Evolutionary conservation across 2,888 invertebrate species (phyloP), one percentile per base, ranked within the genome.

Genomic region (Scaptomyza caliginosa): DNA sequence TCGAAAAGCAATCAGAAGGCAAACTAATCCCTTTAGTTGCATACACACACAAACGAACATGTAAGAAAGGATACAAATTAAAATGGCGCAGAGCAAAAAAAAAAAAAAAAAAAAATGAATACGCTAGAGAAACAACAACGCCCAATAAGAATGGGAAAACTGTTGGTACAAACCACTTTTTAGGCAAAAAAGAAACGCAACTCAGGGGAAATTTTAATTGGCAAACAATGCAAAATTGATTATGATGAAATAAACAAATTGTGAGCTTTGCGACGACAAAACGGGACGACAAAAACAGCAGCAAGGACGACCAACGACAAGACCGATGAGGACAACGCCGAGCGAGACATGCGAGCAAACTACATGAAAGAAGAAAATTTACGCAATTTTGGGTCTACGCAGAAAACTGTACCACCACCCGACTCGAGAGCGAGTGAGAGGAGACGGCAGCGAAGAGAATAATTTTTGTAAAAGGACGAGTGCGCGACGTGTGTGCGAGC

Each of bases 321-420:
- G 7, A 38, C 46, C 19, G 71, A 49, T 43, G 60, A 83, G 66
- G 59, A 73, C 80, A 83, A 73, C 56, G 77, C 82, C 57, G 86
- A 77, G 67, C 77, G 52, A 82, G 84, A 81, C 77, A 86, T 80
- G 73, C 86, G 54, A 86, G 77, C 59, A 49, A 81, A 78, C 79
- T 85, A 74, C 69, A 86, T 73, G 67, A 16, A 8, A 13, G 56
- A 52, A 57, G 65, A 83, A 75, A 86, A 86, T 84, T 84, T 87
- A 87, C 88, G 86, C 84, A 84, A 84, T 88, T 85, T 88, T 80
- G 67, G 80, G 86, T 65, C 75, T 76, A 88, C 86, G 80, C 83
- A 85, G 84, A 85, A 85, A 85, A 85, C 84, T 85, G 84, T 85
- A 85, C 84, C 84, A 88, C 72, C 75, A 72, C 75, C 75, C 70